Percentiles rank a stretch among this genome's conserved stretches.
Conservation (phyloP, 2,113 vertebrate species). For the Glaucidium brasilianum region DNA sequence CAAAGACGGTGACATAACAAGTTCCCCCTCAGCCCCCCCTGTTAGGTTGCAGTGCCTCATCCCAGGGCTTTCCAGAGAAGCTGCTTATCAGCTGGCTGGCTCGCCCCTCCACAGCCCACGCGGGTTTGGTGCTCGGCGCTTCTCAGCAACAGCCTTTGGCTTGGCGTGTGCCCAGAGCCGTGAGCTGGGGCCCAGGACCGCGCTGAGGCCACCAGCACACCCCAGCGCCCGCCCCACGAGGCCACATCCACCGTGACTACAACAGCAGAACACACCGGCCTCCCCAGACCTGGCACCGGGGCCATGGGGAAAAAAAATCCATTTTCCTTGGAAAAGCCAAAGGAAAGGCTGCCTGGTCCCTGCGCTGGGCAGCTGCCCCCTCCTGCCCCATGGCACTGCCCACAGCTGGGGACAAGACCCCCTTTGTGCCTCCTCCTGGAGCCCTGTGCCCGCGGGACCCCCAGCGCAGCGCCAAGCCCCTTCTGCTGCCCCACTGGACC, state of each 20-base stretch:
- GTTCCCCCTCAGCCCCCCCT: neutral
- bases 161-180: rapidly evolving
- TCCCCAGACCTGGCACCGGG: rapidly evolving
- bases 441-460: rapidly evolving
- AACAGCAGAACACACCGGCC: rapidly evolving
- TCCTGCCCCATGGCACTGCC: neutral
- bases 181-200: neutral
- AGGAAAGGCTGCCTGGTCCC: neutral
- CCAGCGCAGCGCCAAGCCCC: rapidly evolving
- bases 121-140: rapidly evolving
- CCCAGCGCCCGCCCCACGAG: rapidly evolving
- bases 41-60: neutral
- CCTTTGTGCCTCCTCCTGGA: neutral
- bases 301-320: neutral
- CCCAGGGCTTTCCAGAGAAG: neutral
- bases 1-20: neutral
- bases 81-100: neutral
- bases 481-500: neutral
- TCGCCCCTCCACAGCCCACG: rapidly evolving
- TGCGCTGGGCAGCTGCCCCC: neutral
- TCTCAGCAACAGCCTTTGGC: neutral
- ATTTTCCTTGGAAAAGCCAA: neutral
- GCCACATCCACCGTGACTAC: rapidly evolving
- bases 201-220: rapidly evolving
- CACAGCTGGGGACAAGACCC: neutral